Percentiles rank a stretch among this genome's conserved stretches.
These are phyloP conservation scores for Myxocyprinus asiaticus DNA, from an alignment of 2,113 vertebrate genomes.

Conservation along the genomic window DNA sequence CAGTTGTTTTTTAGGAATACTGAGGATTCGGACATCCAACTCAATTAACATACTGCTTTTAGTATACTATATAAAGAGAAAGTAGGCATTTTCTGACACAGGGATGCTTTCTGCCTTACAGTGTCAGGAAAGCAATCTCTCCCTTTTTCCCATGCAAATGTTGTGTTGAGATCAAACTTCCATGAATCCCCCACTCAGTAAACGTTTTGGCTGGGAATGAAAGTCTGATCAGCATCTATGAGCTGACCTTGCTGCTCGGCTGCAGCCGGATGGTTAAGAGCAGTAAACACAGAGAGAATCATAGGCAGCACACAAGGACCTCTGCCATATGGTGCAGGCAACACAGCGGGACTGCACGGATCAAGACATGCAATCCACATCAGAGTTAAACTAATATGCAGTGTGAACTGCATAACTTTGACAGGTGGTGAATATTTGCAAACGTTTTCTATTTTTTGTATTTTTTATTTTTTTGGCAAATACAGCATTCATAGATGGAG, in stretches of 20 bases:
- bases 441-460: too few relatives aligned
- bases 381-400: constrained; percentile 13
- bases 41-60: too few relatives aligned
- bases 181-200: background rate
- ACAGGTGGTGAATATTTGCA: constrained; percentile 18
- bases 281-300: constrained; percentile 65
- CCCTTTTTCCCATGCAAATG: background rate
- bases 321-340: constrained; percentile 55
- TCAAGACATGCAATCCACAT: constrained; percentile 35
- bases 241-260: constrained; percentile 62
- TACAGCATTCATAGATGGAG: background rate
- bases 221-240: constrained; percentile 41
- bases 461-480: background rate
- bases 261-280: constrained; percentile 68
- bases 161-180: constrained; percentile 13
- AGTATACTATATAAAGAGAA: too few relatives aligned
- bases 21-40: too few relatives aligned
- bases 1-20: too few relatives aligned
- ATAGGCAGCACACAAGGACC: constrained; percentile 50
- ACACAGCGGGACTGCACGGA: constrained; percentile 40
- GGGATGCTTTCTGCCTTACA: background rate
- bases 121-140: background rate
- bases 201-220: background rate
- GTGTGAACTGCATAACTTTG: constrained; percentile 31
- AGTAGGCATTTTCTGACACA: too few relatives aligned